These are phyloP conservation scores for Adelosebastes latens DNA, from an alignment of 2,797 vertebrate species.

Conservation along the genomic window DNA sequence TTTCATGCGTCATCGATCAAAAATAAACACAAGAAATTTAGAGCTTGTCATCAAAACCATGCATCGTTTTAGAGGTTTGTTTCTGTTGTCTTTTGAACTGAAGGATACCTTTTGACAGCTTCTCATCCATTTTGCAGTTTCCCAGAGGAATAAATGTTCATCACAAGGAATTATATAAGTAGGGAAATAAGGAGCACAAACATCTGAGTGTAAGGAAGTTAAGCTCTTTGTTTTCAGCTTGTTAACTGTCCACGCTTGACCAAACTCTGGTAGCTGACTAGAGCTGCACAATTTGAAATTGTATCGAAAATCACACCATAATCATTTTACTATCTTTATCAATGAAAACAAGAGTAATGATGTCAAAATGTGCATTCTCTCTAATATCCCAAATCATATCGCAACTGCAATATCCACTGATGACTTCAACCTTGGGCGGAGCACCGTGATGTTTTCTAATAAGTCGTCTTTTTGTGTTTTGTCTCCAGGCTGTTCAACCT, in stretches of 20 bases:
- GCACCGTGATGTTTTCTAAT: background rate
- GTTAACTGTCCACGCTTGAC: background rate
- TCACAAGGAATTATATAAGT: background rate
- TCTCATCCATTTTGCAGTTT: background rate
- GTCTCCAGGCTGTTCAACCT: conserved; percentile 88
- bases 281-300: too few species aligned
- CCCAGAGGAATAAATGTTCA: background rate
- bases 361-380: too few species aligned
- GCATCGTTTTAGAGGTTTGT: background rate
- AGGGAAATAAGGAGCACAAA: background rate
- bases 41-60: fast-evolving
- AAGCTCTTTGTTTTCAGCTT: background rate
- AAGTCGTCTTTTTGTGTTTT: conserved; percentile 14
- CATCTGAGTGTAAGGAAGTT: background rate
- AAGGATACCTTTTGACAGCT: background rate
- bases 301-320: too few species aligned
- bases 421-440: background rate
- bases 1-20: background rate
- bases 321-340: too few species aligned
- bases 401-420: too few species aligned
- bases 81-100: background rate
- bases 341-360: too few species aligned
- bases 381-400: too few species aligned
- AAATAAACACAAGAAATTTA: background rate
- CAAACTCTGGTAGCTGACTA: too few species aligned